Evolutionary conservation across 2,797 vertebrate genomes (phyloP).

Genomic region (Phalloptychus januarius): DNA sequence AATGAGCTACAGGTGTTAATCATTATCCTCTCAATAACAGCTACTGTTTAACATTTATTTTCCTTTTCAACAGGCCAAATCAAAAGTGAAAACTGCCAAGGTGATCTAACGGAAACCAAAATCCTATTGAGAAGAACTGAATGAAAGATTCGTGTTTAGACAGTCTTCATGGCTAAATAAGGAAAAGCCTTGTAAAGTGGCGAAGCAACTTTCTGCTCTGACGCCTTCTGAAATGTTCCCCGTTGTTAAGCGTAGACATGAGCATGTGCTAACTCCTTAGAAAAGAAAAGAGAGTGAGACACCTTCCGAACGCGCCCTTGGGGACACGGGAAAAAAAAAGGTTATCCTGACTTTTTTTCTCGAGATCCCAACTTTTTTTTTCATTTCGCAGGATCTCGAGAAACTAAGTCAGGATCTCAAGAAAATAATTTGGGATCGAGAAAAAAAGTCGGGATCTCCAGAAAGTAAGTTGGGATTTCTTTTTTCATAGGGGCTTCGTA

Average conservation of each 20-base stretch:
- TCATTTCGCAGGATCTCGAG: too few species aligned
- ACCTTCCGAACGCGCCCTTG: not conserved
- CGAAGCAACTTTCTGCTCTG: constrained; percentile 30
- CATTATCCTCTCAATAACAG: too few species aligned
- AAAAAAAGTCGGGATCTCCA: too few species aligned
- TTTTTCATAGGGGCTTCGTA: too few species aligned
- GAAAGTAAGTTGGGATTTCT: too few species aligned
- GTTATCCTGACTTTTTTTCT: too few species aligned
- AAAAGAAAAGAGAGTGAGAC: not conserved
- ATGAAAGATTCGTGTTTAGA: not conserved
- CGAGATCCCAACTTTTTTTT: too few species aligned
- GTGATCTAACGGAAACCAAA: not conserved
- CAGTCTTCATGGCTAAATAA: not conserved
- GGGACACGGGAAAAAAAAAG: too few species aligned
- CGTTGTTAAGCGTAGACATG: not conserved
- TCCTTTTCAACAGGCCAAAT: not conserved
- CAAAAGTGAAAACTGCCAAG: not conserved
- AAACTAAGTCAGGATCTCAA: too few species aligned
- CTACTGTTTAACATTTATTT: not conserved
- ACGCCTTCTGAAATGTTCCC: not conserved
- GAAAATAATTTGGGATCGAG: too few species aligned
- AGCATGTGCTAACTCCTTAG: constrained; percentile 6
- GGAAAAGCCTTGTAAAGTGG: constrained; percentile 16
- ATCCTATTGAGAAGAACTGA: not conserved
- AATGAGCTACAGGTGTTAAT: too few species aligned